Conservation (phyloP, 2,888 invertebrate species). For the Drosophila prolongata region DNA sequence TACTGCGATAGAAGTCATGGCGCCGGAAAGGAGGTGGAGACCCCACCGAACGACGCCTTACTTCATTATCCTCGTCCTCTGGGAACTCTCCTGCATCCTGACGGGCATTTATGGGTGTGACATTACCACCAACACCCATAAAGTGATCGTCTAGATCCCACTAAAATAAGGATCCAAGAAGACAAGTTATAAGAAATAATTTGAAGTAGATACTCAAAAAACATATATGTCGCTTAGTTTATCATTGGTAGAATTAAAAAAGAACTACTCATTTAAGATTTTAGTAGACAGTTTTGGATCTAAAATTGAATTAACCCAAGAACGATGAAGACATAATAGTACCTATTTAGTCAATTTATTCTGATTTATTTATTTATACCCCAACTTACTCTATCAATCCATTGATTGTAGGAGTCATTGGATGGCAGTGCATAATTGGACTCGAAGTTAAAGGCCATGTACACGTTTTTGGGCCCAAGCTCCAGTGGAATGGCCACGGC, state of each 20-base stretch:
- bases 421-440: conserved; percentile 88
- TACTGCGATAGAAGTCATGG: conserved; percentile 75
- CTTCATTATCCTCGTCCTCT: conserved; percentile 1
- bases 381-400: conserved; percentile 85
- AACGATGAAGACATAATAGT: too few relatives aligned
- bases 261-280: neutral
- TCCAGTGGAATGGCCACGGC: conserved; percentile 90
- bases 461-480: conserved; percentile 88
- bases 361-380: too few relatives aligned
- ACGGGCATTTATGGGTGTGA: conserved; percentile 77
- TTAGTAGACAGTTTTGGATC: too few relatives aligned
- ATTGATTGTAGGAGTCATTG: conserved; percentile 86
- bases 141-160: conserved; percentile 79
- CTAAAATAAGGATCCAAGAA: conserved; percentile 45
- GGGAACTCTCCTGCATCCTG: conserved; percentile 11
- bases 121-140: conserved; percentile 76
- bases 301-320: too few relatives aligned
- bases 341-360: too few relatives aligned
- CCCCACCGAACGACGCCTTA: conserved; percentile 49
- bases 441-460: conserved; percentile 91
- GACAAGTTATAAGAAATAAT: too few relatives aligned
- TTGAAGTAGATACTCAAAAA: too few relatives aligned
- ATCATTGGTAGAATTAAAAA: too few relatives aligned
- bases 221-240: too few relatives aligned
- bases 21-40: conserved; percentile 66